A percentile compares a stretch with the other conserved stretches of the same genome.
Conservation (phyloP, 1,140 invertebrate genomes). For the Hirudo medicinalis region DNA sequence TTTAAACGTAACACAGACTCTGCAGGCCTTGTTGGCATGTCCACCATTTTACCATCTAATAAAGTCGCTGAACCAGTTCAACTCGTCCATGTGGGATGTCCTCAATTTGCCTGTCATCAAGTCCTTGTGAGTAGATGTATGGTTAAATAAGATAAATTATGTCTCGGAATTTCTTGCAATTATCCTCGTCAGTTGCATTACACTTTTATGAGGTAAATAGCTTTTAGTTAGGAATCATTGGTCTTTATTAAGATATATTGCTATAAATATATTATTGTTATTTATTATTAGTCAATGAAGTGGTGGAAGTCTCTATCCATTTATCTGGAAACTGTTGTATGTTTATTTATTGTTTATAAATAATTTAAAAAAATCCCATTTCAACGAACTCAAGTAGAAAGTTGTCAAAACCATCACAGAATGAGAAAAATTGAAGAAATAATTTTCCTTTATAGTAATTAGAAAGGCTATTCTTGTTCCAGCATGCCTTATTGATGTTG, state of each 20-base stretch:
- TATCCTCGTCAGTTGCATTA: neutral
- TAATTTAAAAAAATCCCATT: too few species aligned
- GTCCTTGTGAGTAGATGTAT: conserved; percentile 10
- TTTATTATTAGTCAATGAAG: neutral
- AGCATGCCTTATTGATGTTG: too few species aligned
- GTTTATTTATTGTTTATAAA: too few species aligned
- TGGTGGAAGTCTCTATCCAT: neutral
- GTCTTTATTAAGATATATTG: too few species aligned
- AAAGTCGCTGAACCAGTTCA: neutral
- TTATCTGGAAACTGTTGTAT: too few species aligned
- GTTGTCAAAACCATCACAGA: too few species aligned
- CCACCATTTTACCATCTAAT: conserved; percentile 55
- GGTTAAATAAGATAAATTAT: neutral
- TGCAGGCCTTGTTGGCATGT: conserved; percentile 67
- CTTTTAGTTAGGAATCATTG: neutral
- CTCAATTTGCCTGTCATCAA: conserved; percentile 10
- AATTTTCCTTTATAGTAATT: too few species aligned
- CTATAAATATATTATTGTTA: neutral
- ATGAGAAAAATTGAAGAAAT: too few species aligned
- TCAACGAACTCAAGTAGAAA: too few species aligned
- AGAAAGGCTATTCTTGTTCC: too few species aligned
- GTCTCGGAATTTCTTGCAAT: too few species aligned
- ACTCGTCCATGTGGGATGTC: neutral
- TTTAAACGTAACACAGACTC: conserved; percentile 28
- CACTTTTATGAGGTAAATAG: neutral